Evolutionary conservation across 2,888 invertebrate species (phyloP).

Genomic region (Dolichomitus sp.): DNA sequence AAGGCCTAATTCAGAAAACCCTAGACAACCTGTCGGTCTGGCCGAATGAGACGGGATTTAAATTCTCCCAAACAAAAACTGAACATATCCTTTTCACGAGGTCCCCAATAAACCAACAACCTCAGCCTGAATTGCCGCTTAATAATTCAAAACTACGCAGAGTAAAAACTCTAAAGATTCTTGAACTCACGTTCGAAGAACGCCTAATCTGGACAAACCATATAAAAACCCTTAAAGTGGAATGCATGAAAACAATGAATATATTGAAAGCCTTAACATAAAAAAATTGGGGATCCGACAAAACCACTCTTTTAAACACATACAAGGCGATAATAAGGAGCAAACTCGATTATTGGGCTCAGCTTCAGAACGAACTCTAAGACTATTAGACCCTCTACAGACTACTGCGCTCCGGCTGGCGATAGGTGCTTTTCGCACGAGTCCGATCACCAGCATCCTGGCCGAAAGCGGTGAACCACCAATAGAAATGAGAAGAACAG

Average conservation of each 20-base stretch:
- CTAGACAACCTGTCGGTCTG: neutral
- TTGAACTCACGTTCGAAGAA: neutral
- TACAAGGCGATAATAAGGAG: conserved; percentile 5
- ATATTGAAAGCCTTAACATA: neutral
- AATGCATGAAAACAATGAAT: conserved; percentile 8
- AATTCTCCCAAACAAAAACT: neutral
- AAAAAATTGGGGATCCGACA: conserved; percentile 6
- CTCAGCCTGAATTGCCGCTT: neutral
- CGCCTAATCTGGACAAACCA: conserved; percentile 4
- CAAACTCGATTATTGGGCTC: neutral
- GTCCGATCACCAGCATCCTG: neutral
- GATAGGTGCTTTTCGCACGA: neutral
- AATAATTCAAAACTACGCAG: neutral
- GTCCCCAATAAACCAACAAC: neutral
- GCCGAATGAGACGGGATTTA: neutral
- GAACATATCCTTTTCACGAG: neutral
- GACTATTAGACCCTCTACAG: neutral
- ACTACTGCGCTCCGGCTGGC: neutral
- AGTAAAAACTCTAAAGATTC: neutral
- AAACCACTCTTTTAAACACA: neutral
- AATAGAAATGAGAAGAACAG: too few species aligned
- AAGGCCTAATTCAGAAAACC: neutral
- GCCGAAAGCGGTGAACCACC: neutral
- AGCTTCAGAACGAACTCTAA: neutral
- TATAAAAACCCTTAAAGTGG: neutral